Percentiles rank a stretch among this genome's conserved stretches.
Conservation (phyloP, 35 echinoderm and acorn worm species). For the Anneissia japonica region DNA sequence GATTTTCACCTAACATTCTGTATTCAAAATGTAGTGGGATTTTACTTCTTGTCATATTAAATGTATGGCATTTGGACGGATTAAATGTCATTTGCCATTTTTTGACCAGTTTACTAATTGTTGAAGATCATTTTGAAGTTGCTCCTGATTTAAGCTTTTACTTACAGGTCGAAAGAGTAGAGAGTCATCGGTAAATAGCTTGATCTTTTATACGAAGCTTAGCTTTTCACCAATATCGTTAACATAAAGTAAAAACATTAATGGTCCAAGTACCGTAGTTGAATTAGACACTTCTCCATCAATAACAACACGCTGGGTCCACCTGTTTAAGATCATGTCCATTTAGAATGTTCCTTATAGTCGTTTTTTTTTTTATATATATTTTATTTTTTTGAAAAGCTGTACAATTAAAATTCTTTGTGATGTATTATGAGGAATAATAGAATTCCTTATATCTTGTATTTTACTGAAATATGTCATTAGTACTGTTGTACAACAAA, state of each 20-base stretch:
- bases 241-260: background rate
- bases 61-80: slow-evolving; percentile 15
- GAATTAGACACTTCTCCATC: slow-evolving; percentile 7
- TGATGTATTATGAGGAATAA: no score
- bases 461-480: no score
- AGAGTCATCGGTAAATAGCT: slow-evolving; percentile 33
- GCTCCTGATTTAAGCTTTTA: background rate
- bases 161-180: background rate
- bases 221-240: slow-evolving; percentile 17
- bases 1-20: background rate
- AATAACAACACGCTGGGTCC: slow-evolving; percentile 13
- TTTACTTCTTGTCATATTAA: slow-evolving; percentile 12
- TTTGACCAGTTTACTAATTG: slow-evolving; percentile 1
- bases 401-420: no score
- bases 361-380: no score
- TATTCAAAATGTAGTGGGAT: background rate
- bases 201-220: background rate
- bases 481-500: no score
- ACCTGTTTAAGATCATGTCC: no score
- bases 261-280: slow-evolving; percentile 10
- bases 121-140: slow-evolving; percentile 15
- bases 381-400: no score
- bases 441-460: no score
- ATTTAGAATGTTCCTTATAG: no score
- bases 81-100: slow-evolving; percentile 33